A percentile compares a stretch with the other conserved stretches of the same genome.
phyloP scores from a whole-genome alignment of 2,113 vertebrate species.

The Terrapene triunguis region DNA sequence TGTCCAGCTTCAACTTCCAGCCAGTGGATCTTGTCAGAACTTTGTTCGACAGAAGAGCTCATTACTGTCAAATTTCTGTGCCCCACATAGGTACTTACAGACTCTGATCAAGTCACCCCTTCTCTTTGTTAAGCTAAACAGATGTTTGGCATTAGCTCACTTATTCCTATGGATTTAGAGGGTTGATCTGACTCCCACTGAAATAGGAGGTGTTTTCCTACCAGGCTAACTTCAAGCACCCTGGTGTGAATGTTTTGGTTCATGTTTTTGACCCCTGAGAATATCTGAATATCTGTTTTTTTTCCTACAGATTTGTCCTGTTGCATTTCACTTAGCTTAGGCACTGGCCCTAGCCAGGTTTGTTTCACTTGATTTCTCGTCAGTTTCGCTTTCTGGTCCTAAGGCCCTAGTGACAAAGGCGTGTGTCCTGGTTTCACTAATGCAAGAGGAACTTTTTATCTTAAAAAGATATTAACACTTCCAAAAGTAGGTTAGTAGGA shows the following conservation, averaged over 20 bases:
- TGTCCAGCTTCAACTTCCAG: neutral
- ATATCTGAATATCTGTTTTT: neutral
- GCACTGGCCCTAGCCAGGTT: neutral
- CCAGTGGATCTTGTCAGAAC: neutral
- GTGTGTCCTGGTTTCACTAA: neutral
- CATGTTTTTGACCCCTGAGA: neutral
- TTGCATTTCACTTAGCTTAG: neutral
- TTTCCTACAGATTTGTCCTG: neutral
- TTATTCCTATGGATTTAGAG: neutral
- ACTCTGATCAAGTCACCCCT: neutral
- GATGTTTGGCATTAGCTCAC: neutral
- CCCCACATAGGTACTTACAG: neutral
- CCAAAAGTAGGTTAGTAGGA: neutral
- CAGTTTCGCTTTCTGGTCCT: neutral
- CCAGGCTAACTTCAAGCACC: neutral
- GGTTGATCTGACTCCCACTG: neutral
- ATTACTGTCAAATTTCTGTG: neutral
- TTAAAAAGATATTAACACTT: neutral
- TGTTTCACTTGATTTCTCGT: neutral
- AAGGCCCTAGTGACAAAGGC: neutral
- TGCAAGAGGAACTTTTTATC: neutral
- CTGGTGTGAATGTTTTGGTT: neutral
- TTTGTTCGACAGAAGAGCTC: neutral
- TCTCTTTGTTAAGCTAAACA: neutral
- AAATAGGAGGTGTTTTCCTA: neutral